Evolutionary conservation across 37 sponge, comb jelly and placozoan species (phyloP).

Genomic region (Bolinopsis microptera): DNA sequence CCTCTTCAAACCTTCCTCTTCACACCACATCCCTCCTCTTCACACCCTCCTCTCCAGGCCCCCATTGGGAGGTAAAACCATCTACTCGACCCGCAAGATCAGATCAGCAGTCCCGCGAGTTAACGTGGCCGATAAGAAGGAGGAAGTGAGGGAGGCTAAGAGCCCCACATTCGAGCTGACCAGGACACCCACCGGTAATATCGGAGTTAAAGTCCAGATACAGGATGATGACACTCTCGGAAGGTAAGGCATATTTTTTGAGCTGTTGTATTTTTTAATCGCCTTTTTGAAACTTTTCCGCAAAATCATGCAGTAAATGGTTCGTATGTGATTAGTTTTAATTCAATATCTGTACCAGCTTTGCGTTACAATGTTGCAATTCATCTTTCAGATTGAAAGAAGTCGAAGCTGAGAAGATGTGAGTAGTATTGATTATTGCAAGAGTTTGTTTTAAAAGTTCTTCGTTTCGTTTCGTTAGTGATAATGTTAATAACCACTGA

Average conservation of each 20-base stretch:
- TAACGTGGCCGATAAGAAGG: neutral
- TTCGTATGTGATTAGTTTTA: no score
- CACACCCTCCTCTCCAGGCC: neutral
- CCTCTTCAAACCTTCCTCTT: no score
- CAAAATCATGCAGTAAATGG: no score
- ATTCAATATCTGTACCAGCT: no score
- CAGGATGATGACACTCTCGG: neutral
- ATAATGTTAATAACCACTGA: no score
- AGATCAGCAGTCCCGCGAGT: neutral
- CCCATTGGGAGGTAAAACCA: neutral
- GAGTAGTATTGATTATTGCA: neutral
- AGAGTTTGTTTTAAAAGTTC: no score
- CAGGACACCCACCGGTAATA: neutral
- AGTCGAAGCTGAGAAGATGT: conserved; percentile 34
- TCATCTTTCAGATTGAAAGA: neutral
- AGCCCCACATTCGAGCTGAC: neutral
- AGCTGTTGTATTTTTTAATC: neutral
- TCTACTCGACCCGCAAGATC: conserved; percentile 1
- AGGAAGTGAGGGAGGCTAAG: neutral
- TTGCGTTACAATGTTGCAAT: neutral
- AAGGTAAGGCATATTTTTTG: neutral
- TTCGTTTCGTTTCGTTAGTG: no score
- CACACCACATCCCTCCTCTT: neutral
- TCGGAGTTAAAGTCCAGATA: neutral
- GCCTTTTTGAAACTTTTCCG: no score